These are phyloP conservation scores for Cololabis saira DNA, from an alignment of 2,113 vertebrate species.

Conservation along the genomic window DNA sequence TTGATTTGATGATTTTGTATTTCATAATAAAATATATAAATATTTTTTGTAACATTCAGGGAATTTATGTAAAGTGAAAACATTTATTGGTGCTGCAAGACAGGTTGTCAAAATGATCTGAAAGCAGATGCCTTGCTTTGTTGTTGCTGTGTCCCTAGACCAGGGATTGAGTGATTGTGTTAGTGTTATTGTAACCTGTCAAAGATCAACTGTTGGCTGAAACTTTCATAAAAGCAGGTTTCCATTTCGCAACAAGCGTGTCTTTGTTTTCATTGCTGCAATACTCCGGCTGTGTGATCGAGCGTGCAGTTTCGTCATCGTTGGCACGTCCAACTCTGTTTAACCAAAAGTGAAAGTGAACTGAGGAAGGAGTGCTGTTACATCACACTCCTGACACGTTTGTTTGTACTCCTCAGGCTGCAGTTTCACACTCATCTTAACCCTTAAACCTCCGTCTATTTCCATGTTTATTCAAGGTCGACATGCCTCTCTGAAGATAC, in stretches of 20 bases:
- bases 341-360: conserved; percentile 65
- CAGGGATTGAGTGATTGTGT: conserved; percentile 1
- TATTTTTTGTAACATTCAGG: no score
- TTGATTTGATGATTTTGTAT: neutral
- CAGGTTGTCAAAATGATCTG: no score
- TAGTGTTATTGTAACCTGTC: conserved; percentile 1
- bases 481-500: no score
- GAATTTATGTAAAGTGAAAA: no score
- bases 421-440: neutral
- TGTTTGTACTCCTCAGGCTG: neutral
- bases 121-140: no score
- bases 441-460: no score
- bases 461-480: no score
- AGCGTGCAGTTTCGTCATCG: conserved; percentile 59
- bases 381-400: neutral
- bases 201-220: conserved; percentile 14
- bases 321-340: neutral
- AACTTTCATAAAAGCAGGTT: conserved; percentile 44
- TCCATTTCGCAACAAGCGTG: conserved; percentile 1
- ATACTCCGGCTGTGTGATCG: neutral
- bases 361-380: neutral
- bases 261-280: neutral
- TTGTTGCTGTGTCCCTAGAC: neutral
- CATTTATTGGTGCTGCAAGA: no score
- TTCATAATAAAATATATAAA: no score